Conservation (phyloP, 37 sponge, comb jelly and placozoan species). For the Cladorhizidae sp. region DNA sequence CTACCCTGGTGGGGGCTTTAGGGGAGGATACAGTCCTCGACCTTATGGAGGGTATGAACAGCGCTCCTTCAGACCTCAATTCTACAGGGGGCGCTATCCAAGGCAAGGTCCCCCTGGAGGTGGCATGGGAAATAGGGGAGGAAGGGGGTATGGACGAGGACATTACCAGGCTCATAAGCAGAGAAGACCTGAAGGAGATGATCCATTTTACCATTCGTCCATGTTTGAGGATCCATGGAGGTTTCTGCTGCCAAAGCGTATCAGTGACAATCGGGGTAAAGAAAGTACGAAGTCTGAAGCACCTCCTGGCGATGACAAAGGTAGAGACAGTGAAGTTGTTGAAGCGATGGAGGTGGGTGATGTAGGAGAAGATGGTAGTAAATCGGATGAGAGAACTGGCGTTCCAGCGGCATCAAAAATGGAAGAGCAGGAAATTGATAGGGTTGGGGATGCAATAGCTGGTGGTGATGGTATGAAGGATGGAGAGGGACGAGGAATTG, state of each 20-base stretch:
- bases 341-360: background rate
- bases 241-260: slow-evolving; percentile 6
- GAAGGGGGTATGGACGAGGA: slow-evolving; percentile 3
- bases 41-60: background rate
- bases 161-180: slow-evolving; percentile 1
- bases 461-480: no score
- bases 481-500: background rate
- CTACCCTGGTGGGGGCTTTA: background rate
- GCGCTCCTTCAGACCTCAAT: background rate
- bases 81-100: background rate
- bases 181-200: background rate
- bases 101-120: no score
- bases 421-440: background rate
- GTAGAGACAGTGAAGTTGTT: background rate
- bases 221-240: slow-evolving; percentile 64
- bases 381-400: background rate
- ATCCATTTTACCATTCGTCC: slow-evolving; percentile 38
- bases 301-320: background rate
- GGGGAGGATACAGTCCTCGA: background rate
- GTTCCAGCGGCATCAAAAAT: background rate
- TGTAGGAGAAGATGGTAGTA: background rate
- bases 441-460: no score
- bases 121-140: background rate
- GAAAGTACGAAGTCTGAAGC: background rate
- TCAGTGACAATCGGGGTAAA: background rate